Base-by-base conservation (phyloP, 1,140 invertebrate species). In the Heliconius melpomene region DNA sequence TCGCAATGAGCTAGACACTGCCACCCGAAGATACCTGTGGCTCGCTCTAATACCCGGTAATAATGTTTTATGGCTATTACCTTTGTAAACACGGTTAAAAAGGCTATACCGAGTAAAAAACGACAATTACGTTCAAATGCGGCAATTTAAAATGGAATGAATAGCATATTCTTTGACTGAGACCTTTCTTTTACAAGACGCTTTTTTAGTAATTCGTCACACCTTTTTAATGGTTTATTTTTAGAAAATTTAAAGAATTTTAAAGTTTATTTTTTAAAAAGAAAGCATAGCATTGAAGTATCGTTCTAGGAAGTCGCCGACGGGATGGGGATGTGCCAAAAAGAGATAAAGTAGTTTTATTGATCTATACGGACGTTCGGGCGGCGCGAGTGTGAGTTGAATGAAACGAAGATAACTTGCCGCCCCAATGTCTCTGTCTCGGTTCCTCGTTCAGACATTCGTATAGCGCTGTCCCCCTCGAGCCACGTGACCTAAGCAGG, bases 331-430 rank as follows among this genome's bases (percentile, higher is more conserved):
- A 95, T 94, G 93, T 95, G 94, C 94, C 94, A 95, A 95, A 95
- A 95, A 95, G 94, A 95, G 94, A 95, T 95, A 95, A 95, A 95
- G 94, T 94, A 95, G 93, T 95, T 95, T 95, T 95, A 95, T 95
- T 95, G 94, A 95, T 95, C 94, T 94, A 94, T 92, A 94, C 93
- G 91, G 91, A 94, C 92, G 89, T 94, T 93, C 90, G 88, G 90
- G 90, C 88, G 88, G 91, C 87, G 91, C 89, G 88, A 94, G 92
- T 94, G 93, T 91, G 93, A 93, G 93, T 93, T 94, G 92, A 93
- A 94, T 94, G 93, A 89, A 93, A 94, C 92, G 93, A 95, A 94
- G 93, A 94, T 94, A 94, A 94, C 93, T 91, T 94, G 86, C 91
- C 92, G 90, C 93, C 92, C 91, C 90, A 91, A 86, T 80, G 79